These are phyloP conservation scores for Ernsta delagoae DNA, from an alignment of 2,888 invertebrate species.

Conservation along the genomic window DNA sequence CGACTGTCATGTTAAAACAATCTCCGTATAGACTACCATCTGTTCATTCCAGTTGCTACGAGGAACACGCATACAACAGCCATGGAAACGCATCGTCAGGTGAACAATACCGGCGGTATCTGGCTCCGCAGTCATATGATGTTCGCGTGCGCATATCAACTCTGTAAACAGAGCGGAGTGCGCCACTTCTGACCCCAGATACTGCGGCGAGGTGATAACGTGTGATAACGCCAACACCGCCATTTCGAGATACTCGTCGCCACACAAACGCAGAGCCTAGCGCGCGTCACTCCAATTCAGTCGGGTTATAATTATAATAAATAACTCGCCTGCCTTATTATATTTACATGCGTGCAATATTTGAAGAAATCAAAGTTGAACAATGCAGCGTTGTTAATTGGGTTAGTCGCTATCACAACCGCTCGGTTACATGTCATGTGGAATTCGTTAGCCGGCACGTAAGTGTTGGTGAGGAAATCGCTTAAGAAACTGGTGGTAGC, in stretches of 20 bases:
- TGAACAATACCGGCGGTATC: constrained; percentile 26
- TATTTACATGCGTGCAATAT: constrained; percentile 26
- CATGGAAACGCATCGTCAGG: constrained; percentile 11
- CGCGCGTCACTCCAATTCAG: constrained; percentile 22
- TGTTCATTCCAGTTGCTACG: constrained; percentile 4
- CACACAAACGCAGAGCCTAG: constrained; percentile 10
- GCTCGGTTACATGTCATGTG: no score
- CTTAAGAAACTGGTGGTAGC: constrained; percentile 20
- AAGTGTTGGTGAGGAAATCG: constrained; percentile 18
- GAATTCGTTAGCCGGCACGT: constrained; percentile 7
- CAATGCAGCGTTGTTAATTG: constrained; percentile 37
- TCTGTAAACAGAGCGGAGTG: constrained; percentile 65
- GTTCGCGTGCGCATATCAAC: constrained; percentile 70
- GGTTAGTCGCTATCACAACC: constrained; percentile 40
- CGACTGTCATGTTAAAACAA: background rate
- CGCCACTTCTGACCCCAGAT: constrained; percentile 71
- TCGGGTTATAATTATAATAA: constrained; percentile 21
- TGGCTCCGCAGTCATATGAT: constrained; percentile 61
- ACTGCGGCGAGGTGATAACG: constrained; percentile 52
- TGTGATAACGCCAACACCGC: constrained; percentile 19
- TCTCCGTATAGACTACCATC: background rate
- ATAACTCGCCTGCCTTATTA: constrained; percentile 4
- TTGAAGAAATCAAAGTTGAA: constrained; percentile 37
- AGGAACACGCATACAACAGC: background rate
- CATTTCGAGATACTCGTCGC: constrained; percentile 1